Conservation (phyloP, 2,113 vertebrate species). For the Callipepla californica region DNA sequence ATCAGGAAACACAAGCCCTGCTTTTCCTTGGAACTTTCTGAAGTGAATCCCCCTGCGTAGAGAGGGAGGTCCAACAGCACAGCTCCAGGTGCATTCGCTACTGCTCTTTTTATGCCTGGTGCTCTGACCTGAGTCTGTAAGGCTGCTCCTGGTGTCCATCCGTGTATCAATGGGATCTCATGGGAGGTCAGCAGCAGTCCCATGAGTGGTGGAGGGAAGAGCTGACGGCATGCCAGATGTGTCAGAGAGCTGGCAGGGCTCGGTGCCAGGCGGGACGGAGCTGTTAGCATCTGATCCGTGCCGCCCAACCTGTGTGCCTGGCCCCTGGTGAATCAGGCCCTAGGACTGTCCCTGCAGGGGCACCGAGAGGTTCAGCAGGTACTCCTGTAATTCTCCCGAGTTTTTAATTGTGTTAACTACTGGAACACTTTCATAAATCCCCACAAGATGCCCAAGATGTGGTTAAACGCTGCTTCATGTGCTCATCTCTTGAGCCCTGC, state of each 20-base stretch:
- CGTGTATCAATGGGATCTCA: not conserved
- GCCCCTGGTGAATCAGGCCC: not conserved
- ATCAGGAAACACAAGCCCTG: not conserved
- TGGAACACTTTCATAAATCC: not conserved
- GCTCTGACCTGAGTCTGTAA: not conserved
- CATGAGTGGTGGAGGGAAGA: fast-evolving
- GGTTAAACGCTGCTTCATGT: not conserved
- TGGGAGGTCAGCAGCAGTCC: not conserved
- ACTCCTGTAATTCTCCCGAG: not conserved
- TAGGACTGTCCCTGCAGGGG: not conserved
- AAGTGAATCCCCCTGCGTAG: not conserved
- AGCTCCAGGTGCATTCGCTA: not conserved
- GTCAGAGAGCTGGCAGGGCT: not conserved
- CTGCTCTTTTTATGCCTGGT: not conserved
- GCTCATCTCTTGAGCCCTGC: fast-evolving
- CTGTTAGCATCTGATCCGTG: fast-evolving
- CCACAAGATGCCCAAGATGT: not conserved
- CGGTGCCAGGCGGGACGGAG: not conserved
- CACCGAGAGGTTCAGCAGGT: not conserved
- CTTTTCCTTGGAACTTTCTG: not conserved
- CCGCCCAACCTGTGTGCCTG: not conserved
- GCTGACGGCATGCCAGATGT: not conserved
- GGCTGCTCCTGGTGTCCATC: not conserved
- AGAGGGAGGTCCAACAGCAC: not conserved
- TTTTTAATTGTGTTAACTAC: not conserved